Conservation (phyloP, 2,113 vertebrate species). For the Ptilonorhynchus violaceus region DNA sequence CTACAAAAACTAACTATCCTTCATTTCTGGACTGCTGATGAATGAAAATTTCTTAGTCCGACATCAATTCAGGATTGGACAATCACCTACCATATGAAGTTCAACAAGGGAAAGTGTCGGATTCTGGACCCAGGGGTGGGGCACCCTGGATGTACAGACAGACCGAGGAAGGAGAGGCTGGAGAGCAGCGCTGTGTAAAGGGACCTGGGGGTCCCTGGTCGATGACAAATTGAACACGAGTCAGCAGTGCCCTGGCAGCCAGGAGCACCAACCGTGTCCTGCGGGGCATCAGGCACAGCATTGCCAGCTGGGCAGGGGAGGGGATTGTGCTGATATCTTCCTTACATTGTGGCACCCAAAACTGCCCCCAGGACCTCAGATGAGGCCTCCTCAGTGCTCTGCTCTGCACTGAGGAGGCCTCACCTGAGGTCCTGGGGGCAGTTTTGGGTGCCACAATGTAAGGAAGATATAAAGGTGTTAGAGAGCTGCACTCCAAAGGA, state of each 20-base stretch:
- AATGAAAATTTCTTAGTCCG: background rate
- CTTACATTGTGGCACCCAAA: too few relatives aligned
- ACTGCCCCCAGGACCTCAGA: too few relatives aligned
- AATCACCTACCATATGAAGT: background rate
- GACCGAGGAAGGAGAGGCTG: background rate
- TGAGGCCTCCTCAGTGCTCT: too few relatives aligned
- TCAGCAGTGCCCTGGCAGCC: background rate
- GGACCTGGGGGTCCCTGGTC: background rate
- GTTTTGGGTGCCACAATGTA: background rate
- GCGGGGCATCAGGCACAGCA: background rate
- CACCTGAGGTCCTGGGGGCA: background rate
- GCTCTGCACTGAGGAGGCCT: accelerated
- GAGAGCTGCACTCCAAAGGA: background rate
- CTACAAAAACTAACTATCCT: background rate
- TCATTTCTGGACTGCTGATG: background rate
- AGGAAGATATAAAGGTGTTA: background rate
- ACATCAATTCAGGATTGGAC: background rate
- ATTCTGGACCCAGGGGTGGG: background rate
- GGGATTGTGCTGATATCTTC: accelerated
- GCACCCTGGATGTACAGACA: background rate
- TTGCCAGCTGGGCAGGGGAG: accelerated
- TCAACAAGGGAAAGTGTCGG: accelerated
- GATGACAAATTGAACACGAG: accelerated
- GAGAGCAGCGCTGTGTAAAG: background rate
- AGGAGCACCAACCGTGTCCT: background rate